Base-by-base conservation (phyloP, 2,888 invertebrate genomes). In the Scrobipalpa atriplicella region DNA sequence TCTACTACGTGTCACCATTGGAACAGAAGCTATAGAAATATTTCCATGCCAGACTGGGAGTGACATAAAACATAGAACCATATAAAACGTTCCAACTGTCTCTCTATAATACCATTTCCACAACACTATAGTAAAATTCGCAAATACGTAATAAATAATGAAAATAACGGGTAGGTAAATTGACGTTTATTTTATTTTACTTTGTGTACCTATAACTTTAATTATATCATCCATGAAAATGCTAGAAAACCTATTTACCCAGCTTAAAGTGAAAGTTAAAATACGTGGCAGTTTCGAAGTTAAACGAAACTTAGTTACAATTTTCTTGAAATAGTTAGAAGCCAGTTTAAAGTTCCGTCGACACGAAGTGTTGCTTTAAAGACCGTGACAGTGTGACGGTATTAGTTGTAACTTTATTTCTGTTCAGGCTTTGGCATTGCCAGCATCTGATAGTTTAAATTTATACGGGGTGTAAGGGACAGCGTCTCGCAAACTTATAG, bases 271-370 rank as follows among this genome's bases (percentile, higher is more conserved):
- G 29, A 58, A 58, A 58, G 58, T 58, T 58, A 52, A 47, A 47
- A 52, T 58, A 58, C 58, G 58, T 58, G 58, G 16, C 58, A 58
- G 58, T 58, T 58, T 38, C 38, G 38, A 29, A 58, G 38, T 58
- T n/a, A 13, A 56, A 56, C 54, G 58, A 36, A 58, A 58, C 58
- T 58, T 16, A 7, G n/a, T 58, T 58, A 38, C 38, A 38, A 38
- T 58, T 16, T 58, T 38, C 38, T 58, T 58, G 16, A 38, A 29
- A 16, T 58, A 58, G 38, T 58, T 58, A 36, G n/a, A 58, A 58
- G 58, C n/a, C 58, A 58, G 36, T 58, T 36, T 58, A 58, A 38
- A 58, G 38, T 58, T 58, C 8, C 58, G 29, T 36, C 58, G 58
- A 36, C 38, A 8, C 54, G 36, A 54, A 18, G 54, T 54, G 54